Conservation (phyloP, 2,797 vertebrate genomes). For the Prunella strophiata region DNA sequence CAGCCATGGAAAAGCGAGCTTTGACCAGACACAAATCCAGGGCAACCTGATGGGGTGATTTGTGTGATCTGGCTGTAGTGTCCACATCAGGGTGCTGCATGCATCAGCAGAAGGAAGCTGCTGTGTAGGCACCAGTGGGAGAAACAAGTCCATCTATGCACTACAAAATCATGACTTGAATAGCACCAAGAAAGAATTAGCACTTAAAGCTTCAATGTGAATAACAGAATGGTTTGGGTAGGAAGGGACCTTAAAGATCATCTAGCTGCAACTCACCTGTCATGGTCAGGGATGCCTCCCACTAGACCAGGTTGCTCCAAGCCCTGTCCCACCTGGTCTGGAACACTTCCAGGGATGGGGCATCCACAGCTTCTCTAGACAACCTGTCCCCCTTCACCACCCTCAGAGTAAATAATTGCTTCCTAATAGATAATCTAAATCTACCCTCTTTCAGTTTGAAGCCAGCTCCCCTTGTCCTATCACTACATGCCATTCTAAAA, state of each 20-base stretch:
- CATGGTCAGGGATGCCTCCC: background rate
- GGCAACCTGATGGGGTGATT: background rate
- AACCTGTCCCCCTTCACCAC: background rate
- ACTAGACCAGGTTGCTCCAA: background rate
- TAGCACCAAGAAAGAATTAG: background rate
- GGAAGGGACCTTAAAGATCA: background rate
- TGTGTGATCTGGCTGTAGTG: background rate
- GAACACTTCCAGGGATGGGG: background rate
- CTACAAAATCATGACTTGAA: background rate
- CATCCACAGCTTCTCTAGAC: background rate
- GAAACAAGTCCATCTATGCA: background rate
- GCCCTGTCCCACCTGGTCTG: background rate
- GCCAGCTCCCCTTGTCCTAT: background rate
- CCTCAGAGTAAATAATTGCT: background rate
- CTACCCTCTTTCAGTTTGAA: background rate
- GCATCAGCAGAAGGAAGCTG: background rate
- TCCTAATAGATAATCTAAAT: background rate
- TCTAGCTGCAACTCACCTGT: background rate
- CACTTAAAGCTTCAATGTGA: background rate
- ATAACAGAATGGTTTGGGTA: background rate
- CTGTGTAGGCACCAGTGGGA: background rate
- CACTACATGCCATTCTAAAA: background rate
- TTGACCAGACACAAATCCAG: background rate
- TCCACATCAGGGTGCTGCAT: background rate
- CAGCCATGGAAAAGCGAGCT: background rate